Base-by-base conservation (phyloP, 2,888 invertebrate genomes). In the Agrotis puta region DNA sequence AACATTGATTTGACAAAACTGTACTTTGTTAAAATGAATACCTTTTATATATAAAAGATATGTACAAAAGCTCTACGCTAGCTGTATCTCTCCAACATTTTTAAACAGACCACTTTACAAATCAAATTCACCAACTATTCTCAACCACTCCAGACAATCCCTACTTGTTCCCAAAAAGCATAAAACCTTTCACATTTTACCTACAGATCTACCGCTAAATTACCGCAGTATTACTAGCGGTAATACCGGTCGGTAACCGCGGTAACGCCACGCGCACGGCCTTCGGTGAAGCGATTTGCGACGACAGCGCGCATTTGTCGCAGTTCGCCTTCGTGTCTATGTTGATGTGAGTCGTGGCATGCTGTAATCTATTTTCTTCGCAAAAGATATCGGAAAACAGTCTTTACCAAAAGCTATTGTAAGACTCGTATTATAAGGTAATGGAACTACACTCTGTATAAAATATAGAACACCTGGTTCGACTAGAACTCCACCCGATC, bases 131-230 rank as follows among this genome's bases (percentile, higher is more conserved):
- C 62, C 66, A 83, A 85, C 83, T 83, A 84, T 81, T 81, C 77
- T 58, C 69, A 45, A 14, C 84, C 80, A 85, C 89, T 90, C 85
- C 84, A 90, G 87, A 88, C 88, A 89, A 88, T 87, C 81, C 87
- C 83, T 74, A 87, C 84, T 89, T 83, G 79, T 78, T 81, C 74
- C 83, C 83, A 84, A 87, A 89, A 86, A 77, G 81, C 81, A 85
- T 86, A 87, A 87, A 87, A 81, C 85, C 85, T 81, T 83, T 85
- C 82, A 63, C 70, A 74, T 88, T 88, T 85, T 76, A 84, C 86
- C 76, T 83, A 79, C 80, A 76, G 77, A 85, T 85, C 82, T 82
- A 79, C 76, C 74, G 81, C 82, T 83, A 88, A 88, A 88, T 88
- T 89, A 87, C 87, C 74, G 81, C 58, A 7, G 79, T 67, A 78